Conservation (phyloP, 2,113 vertebrate species). For the Piprites chloris region DNA sequence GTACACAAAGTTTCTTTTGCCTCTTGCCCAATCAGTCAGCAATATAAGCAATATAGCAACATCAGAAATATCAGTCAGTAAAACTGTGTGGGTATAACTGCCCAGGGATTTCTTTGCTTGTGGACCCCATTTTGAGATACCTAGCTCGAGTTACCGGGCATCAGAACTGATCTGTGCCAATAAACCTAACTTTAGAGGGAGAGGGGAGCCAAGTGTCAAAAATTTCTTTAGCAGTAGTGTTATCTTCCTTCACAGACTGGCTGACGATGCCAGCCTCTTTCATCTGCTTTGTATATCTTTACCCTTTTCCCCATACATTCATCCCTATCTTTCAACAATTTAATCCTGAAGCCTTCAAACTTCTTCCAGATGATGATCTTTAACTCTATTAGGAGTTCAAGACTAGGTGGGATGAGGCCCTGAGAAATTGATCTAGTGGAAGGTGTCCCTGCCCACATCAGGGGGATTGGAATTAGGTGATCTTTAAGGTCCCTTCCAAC, state of each 20-base stretch:
- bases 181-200: background rate
- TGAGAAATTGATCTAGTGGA: background rate
- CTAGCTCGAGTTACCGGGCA: background rate
- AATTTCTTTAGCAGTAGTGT: background rate
- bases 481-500: background rate
- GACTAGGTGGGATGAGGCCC: accelerated
- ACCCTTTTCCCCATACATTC: background rate
- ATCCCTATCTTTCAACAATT: too few relatives aligned
- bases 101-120: background rate
- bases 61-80: background rate
- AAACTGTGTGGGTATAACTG: background rate
- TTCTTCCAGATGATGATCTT: background rate
- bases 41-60: background rate
- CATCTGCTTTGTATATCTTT: background rate
- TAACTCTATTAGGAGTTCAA: background rate
- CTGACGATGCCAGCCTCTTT: background rate
- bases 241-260: background rate
- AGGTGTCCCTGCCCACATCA: background rate
- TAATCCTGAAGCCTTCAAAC: background rate
- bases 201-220: background rate
- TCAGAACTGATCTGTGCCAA: background rate
- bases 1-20: background rate
- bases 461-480: accelerated
- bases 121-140: background rate
- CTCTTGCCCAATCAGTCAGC: background rate